These are phyloP conservation scores for Amphimallon solstitiale DNA, from an alignment of 2,888 invertebrate genomes.

Conservation along the genomic window DNA sequence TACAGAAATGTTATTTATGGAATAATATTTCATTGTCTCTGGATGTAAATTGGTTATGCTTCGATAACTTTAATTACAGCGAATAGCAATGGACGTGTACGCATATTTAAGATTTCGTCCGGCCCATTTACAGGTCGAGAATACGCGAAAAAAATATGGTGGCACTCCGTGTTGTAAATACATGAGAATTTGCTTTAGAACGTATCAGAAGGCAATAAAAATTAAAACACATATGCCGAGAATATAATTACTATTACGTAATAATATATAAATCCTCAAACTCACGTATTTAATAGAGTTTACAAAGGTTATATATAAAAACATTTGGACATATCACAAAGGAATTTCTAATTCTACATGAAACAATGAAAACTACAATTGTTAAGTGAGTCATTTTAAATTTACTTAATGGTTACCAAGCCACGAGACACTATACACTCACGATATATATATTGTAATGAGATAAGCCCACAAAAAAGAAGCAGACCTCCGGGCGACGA, in stretches of 20 bases:
- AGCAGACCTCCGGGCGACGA: too few species aligned
- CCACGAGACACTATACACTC: too few species aligned
- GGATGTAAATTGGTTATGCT: slow-evolving; percentile 17
- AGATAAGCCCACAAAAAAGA: too few species aligned
- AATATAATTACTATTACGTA: slow-evolving; percentile 6
- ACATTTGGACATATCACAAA: too few species aligned
- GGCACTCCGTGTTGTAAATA: slow-evolving; percentile 6
- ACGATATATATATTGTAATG: too few species aligned
- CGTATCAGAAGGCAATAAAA: neutral
- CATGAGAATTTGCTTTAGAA: slow-evolving; percentile 10
- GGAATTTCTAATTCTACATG: too few species aligned
- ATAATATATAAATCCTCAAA: slow-evolving; percentile 6
- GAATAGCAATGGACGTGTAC: slow-evolving; percentile 23
- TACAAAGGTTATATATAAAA: neutral
- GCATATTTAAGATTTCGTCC: slow-evolving; percentile 26
- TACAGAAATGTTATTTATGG: slow-evolving; percentile 14
- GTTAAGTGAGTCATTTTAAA: too few species aligned
- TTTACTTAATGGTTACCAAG: too few species aligned
- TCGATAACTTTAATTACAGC: slow-evolving; percentile 28
- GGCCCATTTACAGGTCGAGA: slow-evolving; percentile 16
- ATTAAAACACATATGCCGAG: neutral
- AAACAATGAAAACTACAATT: too few species aligned
- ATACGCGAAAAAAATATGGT: slow-evolving; percentile 15
- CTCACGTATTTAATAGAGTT: neutral
- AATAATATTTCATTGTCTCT: slow-evolving; percentile 31